Base-by-base conservation (phyloP, 2,113 vertebrate genomes). In the Callopanchax toddi region DNA sequence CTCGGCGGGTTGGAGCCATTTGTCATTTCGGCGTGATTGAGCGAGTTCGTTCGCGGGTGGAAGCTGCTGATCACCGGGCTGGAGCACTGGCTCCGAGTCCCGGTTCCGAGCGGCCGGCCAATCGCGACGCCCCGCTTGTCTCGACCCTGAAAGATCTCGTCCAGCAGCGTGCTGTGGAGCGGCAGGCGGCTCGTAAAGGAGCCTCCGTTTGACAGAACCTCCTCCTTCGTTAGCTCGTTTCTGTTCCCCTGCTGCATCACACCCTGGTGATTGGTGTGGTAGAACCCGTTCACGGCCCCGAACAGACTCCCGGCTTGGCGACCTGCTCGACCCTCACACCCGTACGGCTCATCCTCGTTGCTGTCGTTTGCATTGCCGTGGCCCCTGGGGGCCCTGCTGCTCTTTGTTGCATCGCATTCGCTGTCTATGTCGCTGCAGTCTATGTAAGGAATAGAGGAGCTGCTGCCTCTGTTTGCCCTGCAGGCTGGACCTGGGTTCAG, bases 391-490 rank as follows among this genome's bases (percentile, higher is more conserved):
- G 52, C 67, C 72, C 76, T 59, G 75, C 23, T 42, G 75, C 7
- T 60, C 71, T 85, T 88, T 11, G 78, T 57, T 54, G 93, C 91
- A 68, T 96, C 96, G 68, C 93, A 94, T 91, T 98, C 96, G 48
- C 95, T 96, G 94, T 98, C 96, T 96, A 95, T 92, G 74, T 97
- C 96, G 91, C 95, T 96, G 94, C 95, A 95, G 94, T 98, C 96
- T 93, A 97, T 96, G 92, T 97, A 97, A 86, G 96, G 96, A 77
- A 98, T 97, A 88, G 96, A 97, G 52, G 93, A 91, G 81, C 91
- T 95, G 92, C 95, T 97, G 94, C 95, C 96, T 89, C 91, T 89
- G 88, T 95, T 94, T 90, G 95, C 94, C 88, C 93, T 92, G 89
- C 92, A 94, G 93, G 95, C 93, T 94, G 95, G 95, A 98, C 96